These are phyloP conservation scores for Bombyx huttoni DNA, from an alignment of 2,888 invertebrate species.

Conservation along the genomic window DNA sequence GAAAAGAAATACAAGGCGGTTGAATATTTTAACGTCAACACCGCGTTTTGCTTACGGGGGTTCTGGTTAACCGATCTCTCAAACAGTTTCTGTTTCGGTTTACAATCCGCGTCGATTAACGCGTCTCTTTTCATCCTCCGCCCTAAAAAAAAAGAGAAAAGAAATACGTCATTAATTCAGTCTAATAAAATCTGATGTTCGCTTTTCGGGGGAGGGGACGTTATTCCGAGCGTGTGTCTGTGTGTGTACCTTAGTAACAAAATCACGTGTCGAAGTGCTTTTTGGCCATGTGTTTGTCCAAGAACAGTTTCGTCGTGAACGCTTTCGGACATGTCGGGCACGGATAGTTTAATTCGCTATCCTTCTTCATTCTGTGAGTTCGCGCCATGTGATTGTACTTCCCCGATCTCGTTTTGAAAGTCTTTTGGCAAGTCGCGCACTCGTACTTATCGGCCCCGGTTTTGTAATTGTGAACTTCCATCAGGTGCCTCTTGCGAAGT, in stretches of 20 bases:
- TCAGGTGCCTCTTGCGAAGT: constrained; percentile 50
- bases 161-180: constrained; percentile 51
- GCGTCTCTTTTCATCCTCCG: constrained; percentile 49
- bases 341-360: constrained; percentile 51
- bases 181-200: not conserved
- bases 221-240: too few relatives aligned
- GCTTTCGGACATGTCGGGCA: constrained; percentile 66
- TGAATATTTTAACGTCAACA: constrained; percentile 51
- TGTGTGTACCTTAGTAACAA: constrained; percentile 3
- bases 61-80: constrained; percentile 65
- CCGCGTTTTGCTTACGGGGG: constrained; percentile 61
- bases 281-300: constrained; percentile 68
- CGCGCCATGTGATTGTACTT: constrained; percentile 63
- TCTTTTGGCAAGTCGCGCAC: constrained; percentile 52
- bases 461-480: constrained; percentile 56
- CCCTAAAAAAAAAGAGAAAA: constrained; percentile 68
- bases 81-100: constrained; percentile 62
- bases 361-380: constrained; percentile 54
- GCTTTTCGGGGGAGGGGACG: too few relatives aligned
- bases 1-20: too few relatives aligned
- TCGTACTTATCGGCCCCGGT: constrained; percentile 57
- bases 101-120: constrained; percentile 45
- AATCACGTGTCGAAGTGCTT: constrained; percentile 58
- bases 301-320: constrained; percentile 65
- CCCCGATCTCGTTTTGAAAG: constrained; percentile 57